Base-by-base conservation (phyloP, 2,888 invertebrate species). In the Apamea sordens region DNA sequence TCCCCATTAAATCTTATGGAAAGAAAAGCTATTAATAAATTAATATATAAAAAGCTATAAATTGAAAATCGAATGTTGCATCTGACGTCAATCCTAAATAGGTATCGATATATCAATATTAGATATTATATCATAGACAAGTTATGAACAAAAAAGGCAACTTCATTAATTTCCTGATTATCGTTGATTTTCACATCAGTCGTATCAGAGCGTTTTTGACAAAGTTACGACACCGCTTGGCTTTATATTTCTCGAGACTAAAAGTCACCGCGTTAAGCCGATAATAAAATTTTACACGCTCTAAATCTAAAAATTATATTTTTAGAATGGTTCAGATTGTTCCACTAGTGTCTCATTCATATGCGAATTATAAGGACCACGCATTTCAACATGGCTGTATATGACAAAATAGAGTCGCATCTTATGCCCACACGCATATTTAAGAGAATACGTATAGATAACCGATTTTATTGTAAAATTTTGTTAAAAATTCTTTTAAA, bases 401-500 rank as follows among this genome's bases (percentile, higher is more conserved):
- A 73, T 79, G 87, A 86, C 85, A 61, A 85, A 90, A 89, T 88
- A 86, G 76, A 87, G 77, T 83, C 82, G 89, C 81, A 80, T 84
- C 73, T 77, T 76, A 80, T 78, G 73, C 84, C 78, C 81, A 88
- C 86, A 76, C 82, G 70, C 75, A 71, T 82, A 72, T 84, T 89
- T 83, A 81, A 88, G 82, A 75, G 82, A 87, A 89, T 85, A 89
- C 70, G 77, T 80, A 18, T 80, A 83, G 85, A 92, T 92, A 92
- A 91, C 89, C 88, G 85, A 87, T 92, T 93, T 92, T 92, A 92
- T 93, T 92, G 90, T 92, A 88, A 88, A 90, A 87, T 89, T 79
- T 90, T 89, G 84, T 88, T 88, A 91, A 92, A 92, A 88, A 68
- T 76, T 90, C 85, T 92, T 91, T 92, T 89, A 93, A 94, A 95